These are phyloP conservation scores for Megalopta genalis DNA, from an alignment of 1,140 invertebrate genomes.

Conservation along the genomic window DNA sequence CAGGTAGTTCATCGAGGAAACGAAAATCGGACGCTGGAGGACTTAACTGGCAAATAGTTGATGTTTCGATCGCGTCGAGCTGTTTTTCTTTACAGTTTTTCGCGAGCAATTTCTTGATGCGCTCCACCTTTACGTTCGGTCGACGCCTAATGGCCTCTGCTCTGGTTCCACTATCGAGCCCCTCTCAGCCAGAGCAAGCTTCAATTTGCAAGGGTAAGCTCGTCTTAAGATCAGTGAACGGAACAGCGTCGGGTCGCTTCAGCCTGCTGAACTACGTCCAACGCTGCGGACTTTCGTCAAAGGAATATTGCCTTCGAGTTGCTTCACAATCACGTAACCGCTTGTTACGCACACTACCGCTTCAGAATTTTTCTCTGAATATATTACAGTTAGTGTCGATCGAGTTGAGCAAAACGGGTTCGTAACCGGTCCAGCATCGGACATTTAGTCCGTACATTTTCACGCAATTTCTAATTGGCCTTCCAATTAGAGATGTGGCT, in stretches of 20 bases:
- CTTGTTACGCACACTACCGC: too few species aligned
- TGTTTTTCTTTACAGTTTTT: not conserved
- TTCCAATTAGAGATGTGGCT: too few species aligned
- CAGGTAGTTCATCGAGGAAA: not conserved
- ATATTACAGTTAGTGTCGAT: not conserved
- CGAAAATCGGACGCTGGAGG: not conserved
- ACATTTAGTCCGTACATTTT: too few species aligned
- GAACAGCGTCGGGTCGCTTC: not conserved
- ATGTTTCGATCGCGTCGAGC: not conserved
- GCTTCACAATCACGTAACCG: not conserved
- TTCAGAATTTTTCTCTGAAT: too few species aligned
- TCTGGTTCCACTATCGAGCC: not conserved
- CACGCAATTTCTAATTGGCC: too few species aligned
- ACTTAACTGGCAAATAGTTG: not conserved
- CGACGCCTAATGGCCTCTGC: conserved; percentile 1
- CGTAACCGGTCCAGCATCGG: too few species aligned
- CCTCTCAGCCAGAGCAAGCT: not conserved
- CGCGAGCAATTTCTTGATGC: conserved; percentile 4
- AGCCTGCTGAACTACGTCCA: not conserved
- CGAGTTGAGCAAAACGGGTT: not conserved
- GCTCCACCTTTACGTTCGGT: not conserved
- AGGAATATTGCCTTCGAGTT: not conserved
- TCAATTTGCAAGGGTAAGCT: conserved; percentile 31
- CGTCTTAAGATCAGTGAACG: not conserved
- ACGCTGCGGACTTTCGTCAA: not conserved